phyloP scores from a whole-genome alignment of 2,888 invertebrate species.

The Scelioninae gen. 2 region DNA sequence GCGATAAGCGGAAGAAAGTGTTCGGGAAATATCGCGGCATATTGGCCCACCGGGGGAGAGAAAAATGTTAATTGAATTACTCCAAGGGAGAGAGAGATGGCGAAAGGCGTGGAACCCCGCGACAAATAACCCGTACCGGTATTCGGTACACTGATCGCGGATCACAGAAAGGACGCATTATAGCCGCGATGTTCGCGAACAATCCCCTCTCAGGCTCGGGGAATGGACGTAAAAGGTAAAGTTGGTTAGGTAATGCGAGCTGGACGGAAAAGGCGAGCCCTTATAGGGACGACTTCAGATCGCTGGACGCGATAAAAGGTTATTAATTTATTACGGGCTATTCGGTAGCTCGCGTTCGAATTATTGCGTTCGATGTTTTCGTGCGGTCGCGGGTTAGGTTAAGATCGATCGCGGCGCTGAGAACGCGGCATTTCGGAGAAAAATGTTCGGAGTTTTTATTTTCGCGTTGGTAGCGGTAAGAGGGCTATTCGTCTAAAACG shows the following conservation, averaged over 20 bases:
- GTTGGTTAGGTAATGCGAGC: slow-evolving; percentile 67
- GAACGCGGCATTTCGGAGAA: too few relatives aligned
- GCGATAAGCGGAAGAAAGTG: slow-evolving; percentile 4
- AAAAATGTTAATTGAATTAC: slow-evolving; percentile 25
- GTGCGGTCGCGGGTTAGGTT: too few relatives aligned
- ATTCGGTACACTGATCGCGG: slow-evolving; percentile 74
- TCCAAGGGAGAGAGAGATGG: neutral
- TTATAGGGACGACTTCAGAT: slow-evolving; percentile 56
- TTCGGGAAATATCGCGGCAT: slow-evolving; percentile 21
- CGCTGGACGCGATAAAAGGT: slow-evolving; percentile 26
- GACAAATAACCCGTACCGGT: slow-evolving; percentile 52
- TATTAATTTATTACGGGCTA: slow-evolving; percentile 48
- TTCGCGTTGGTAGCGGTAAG: too few relatives aligned
- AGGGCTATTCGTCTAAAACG: too few relatives aligned
- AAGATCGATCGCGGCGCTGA: too few relatives aligned
- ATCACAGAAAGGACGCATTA: slow-evolving; percentile 65
- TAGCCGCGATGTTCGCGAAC: slow-evolving; percentile 61
- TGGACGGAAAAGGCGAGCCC: slow-evolving; percentile 61
- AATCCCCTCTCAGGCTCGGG: slow-evolving; percentile 64
- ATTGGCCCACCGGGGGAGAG: slow-evolving; percentile 1
- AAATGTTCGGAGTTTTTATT: too few relatives aligned
- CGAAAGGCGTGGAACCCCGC: slow-evolving; percentile 6
- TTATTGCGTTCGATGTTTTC: too few relatives aligned
- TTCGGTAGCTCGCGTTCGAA: neutral
- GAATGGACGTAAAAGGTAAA: slow-evolving; percentile 69